phyloP scores from a whole-genome alignment of 2,113 vertebrate species.

The Loxodonta africana region DNA sequence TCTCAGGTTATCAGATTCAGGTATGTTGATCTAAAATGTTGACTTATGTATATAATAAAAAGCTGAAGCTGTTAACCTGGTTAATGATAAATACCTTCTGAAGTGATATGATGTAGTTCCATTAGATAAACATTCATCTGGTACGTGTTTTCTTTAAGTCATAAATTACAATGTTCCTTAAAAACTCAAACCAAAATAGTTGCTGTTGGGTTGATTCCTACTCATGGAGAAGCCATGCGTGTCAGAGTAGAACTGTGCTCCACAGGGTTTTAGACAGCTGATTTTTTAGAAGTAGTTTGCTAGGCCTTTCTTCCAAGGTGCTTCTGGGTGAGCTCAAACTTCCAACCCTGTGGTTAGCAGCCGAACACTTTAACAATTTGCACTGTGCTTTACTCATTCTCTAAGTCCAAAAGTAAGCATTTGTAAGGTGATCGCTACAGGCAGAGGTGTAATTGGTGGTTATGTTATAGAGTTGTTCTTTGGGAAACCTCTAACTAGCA shows the following conservation, averaged over 20 bases:
- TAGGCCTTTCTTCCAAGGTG: too few species aligned
- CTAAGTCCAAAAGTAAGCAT: conserved; percentile 22
- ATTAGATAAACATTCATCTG: background rate
- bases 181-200: background rate
- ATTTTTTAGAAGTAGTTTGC: too few species aligned
- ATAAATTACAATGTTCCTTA: background rate
- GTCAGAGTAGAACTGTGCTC: too few species aligned
- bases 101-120: conserved; percentile 3
- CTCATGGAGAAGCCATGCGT: too few species aligned
- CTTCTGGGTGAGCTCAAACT: too few species aligned
- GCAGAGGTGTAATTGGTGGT: background rate
- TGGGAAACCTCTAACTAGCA: background rate
- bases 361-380: background rate
- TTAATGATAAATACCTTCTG: background rate
- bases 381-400: background rate
- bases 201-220: background rate
- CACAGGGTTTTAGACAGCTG: too few species aligned
- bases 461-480: background rate
- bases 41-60: conserved; percentile 29
- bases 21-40: conserved; percentile 67
- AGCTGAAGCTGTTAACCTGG: background rate
- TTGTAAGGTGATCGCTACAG: background rate
- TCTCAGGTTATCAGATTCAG: conserved; percentile 81
- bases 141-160: background rate
- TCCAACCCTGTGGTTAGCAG: too few species aligned